Evolutionary conservation across 2,113 vertebrate species (phyloP).

Genomic region (Carassius auratus): DNA sequence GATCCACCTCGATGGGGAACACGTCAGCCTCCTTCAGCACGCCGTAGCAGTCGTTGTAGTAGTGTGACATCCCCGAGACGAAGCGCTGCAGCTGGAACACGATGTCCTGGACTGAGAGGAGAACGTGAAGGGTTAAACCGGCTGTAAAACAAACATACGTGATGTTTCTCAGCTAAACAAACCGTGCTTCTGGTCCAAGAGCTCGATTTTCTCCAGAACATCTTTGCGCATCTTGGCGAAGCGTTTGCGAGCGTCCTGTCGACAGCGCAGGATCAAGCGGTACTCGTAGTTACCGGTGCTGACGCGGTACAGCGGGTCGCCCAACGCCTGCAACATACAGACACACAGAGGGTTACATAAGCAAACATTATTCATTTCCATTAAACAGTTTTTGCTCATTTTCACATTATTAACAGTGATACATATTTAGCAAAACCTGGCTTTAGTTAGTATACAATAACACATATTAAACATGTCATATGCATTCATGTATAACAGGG

Average conservation of each 20-base stretch:
- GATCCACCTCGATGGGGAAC: slow-evolving; percentile 98
- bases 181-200: slow-evolving; percentile 99
- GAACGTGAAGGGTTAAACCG: accelerated
- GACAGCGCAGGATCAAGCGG: slow-evolving; percentile 91
- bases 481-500: no score
- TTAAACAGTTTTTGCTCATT: no score
- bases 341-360: neutral
- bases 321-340: slow-evolving; percentile 79
- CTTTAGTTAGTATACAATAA: no score
- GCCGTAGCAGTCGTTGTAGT: slow-evolving; percentile 92
- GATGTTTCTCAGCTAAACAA: slow-evolving; percentile 8
- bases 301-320: slow-evolving; percentile 93
- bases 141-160: no score
- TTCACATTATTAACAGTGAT: no score
- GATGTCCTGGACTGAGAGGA: slow-evolving; percentile 91
- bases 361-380: neutral
- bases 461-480: no score
- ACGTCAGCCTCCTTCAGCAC: slow-evolving; percentile 92
- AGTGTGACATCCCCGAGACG: slow-evolving; percentile 95
- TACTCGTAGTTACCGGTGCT: slow-evolving; percentile 98
- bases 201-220: slow-evolving; percentile 95
- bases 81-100: slow-evolving; percentile 99
- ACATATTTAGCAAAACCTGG: no score
- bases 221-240: slow-evolving; percentile 99
- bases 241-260: slow-evolving; percentile 92